Evolutionary conservation across 1,140 invertebrate genomes (phyloP).

Genomic region (Helicoverpa zea): DNA sequence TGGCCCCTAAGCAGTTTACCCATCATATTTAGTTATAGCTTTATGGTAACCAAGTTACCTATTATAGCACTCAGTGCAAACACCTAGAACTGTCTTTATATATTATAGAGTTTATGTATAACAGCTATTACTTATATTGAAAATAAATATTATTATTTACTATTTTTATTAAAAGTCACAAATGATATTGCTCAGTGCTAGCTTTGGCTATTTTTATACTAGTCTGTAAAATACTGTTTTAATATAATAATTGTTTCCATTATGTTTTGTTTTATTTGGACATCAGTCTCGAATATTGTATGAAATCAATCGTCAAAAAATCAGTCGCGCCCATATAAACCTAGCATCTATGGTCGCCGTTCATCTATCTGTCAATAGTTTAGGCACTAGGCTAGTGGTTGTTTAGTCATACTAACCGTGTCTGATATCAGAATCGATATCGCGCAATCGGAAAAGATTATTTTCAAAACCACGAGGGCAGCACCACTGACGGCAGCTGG

Average conservation of each 20-base stretch:
- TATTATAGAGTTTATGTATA: slow-evolving; percentile 55
- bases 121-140: slow-evolving; percentile 52
- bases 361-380: no score
- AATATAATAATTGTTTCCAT: slow-evolving; percentile 75
- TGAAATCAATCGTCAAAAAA: no score
- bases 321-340: no score
- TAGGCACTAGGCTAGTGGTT: no score
- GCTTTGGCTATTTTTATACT: slow-evolving; percentile 84
- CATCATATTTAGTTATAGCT: slow-evolving; percentile 73
- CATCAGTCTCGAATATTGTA: no score
- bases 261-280: slow-evolving; percentile 59
- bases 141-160: slow-evolving; percentile 63
- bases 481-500: no score
- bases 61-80: slow-evolving; percentile 68
- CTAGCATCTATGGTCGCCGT: no score
- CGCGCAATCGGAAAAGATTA: no score
- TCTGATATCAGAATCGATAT: no score
- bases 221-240: slow-evolving; percentile 76
- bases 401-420: no score
- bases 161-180: slow-evolving; percentile 73
- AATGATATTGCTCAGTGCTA: slow-evolving; percentile 78
- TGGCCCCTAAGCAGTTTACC: slow-evolving; percentile 76
- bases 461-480: no score
- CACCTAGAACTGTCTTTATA: slow-evolving; percentile 45
- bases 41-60: slow-evolving; percentile 60